Conservation (phyloP, 2,888 invertebrate species). For the Tenthredo amoena region DNA sequence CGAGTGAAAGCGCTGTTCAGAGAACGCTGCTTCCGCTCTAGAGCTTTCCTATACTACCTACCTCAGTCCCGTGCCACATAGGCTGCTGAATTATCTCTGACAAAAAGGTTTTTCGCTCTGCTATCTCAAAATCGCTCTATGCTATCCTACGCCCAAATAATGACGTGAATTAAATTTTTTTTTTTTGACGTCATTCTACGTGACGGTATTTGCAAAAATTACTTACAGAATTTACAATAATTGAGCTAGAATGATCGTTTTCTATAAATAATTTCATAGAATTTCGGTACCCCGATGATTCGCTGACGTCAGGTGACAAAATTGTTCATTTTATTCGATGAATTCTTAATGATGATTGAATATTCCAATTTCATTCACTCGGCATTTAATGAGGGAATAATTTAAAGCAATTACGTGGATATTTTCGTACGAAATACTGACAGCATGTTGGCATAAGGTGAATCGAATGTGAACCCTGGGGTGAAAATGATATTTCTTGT, state of each 20-base stretch:
- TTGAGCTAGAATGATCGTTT: not conserved
- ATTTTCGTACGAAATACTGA: not conserved
- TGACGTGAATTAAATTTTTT: not conserved
- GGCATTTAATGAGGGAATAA: not conserved
- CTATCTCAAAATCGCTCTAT: not conserved
- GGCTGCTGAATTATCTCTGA: not conserved
- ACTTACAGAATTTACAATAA: not conserved
- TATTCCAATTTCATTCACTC: not conserved
- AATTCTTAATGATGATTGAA: not conserved
- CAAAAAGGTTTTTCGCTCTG: not conserved
- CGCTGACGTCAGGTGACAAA: not conserved
- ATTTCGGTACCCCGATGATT: not conserved
- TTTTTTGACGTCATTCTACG: not conserved
- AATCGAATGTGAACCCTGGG: not conserved
- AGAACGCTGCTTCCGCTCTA: slow-evolving; percentile 13
- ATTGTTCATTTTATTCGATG: not conserved
- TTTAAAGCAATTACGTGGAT: not conserved
- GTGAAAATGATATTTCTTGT: not conserved
- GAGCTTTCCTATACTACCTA: slow-evolving; percentile 4
- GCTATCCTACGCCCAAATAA: not conserved
- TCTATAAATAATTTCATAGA: not conserved
- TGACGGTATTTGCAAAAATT: not conserved
- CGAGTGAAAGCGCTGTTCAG: slow-evolving; percentile 54
- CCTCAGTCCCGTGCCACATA: slow-evolving; percentile 1
- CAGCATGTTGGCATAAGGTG: not conserved